Conservation (phyloP, 2,888 invertebrate genomes). For the Zonitis immaculata region DNA sequence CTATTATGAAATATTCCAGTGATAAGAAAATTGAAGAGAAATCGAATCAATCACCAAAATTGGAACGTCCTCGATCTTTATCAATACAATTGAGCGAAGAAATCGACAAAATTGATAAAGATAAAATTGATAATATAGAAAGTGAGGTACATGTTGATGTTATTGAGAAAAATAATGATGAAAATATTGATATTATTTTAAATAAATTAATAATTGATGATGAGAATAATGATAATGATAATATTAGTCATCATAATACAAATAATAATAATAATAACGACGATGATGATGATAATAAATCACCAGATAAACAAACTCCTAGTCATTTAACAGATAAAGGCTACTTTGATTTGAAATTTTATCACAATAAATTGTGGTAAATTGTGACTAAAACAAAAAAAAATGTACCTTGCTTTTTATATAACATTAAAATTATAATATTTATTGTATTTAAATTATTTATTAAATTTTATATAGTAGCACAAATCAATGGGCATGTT, state of each 20-base stretch:
- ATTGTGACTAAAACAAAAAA: neutral
- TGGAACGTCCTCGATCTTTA: slow-evolving; percentile 52
- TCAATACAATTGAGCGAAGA: slow-evolving; percentile 51
- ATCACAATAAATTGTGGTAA: slow-evolving; percentile 74
- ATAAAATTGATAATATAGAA: slow-evolving; percentile 24
- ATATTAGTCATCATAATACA: slow-evolving; percentile 6
- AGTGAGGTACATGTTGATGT: slow-evolving; percentile 24
- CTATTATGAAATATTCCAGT: slow-evolving; percentile 41
- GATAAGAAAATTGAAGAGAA: slow-evolving; percentile 28
- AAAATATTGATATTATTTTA: slow-evolving; percentile 13
- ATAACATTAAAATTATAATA: slow-evolving; percentile 8
- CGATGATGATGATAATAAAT: slow-evolving; percentile 30
- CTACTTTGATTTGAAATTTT: slow-evolving; percentile 71
- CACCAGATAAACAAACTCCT: slow-evolving; percentile 42
- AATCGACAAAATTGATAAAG: slow-evolving; percentile 30
- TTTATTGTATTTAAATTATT: slow-evolving; percentile 15
- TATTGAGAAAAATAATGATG: slow-evolving; percentile 12
- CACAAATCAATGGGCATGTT: slow-evolving; percentile 13
- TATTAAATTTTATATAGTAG: slow-evolving; percentile 15
- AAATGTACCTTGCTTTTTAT: slow-evolving; percentile 18
- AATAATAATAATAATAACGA: neutral
- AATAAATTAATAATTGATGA: slow-evolving; percentile 16
- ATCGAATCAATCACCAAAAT: slow-evolving; percentile 34
- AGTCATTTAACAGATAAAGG: slow-evolving; percentile 58
- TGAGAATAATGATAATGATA: slow-evolving; percentile 1